phyloP scores from a whole-genome alignment of 2,888 invertebrate species.

The Rhagophthalmus giganteus region DNA sequence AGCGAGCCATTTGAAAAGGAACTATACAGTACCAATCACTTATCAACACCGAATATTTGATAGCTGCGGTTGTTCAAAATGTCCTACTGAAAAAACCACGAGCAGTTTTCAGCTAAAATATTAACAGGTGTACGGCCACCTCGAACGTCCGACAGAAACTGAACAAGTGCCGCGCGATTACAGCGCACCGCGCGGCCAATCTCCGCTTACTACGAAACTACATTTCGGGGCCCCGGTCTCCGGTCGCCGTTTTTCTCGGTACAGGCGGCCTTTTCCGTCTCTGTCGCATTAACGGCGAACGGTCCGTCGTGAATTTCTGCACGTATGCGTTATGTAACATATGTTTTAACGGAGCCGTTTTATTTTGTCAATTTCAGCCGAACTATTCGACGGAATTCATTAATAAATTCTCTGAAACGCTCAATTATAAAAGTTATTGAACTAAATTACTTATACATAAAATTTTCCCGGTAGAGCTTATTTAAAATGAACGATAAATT shows the following conservation, averaged over 20 bases:
- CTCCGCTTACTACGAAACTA: slow-evolving; percentile 18
- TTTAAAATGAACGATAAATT: too few species aligned
- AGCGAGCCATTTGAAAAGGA: slow-evolving; percentile 23
- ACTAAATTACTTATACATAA: too few species aligned
- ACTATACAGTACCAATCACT: slow-evolving; percentile 16
- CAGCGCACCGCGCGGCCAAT: slow-evolving; percentile 21
- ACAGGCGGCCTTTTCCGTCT: slow-evolving; percentile 4
- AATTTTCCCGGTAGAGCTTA: too few species aligned
- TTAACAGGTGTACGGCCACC: slow-evolving; percentile 13
- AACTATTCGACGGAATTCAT: slow-evolving; percentile 15
- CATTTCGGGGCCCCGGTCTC: slow-evolving; percentile 5
- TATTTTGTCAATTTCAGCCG: slow-evolving; percentile 17
- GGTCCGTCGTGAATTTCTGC: slow-evolving; percentile 30
- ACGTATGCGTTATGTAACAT: slow-evolving; percentile 50
- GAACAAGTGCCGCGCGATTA: slow-evolving; percentile 27
- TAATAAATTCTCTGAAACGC: slow-evolving; percentile 16
- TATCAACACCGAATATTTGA: slow-evolving; percentile 16
- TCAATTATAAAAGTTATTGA: slow-evolving; percentile 9
- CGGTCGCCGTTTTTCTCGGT: background rate
- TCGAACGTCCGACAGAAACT: slow-evolving; percentile 21
- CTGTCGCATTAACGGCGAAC: slow-evolving; percentile 16
- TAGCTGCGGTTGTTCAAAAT: too few species aligned
- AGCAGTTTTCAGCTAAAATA: slow-evolving; percentile 9
- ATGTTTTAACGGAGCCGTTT: slow-evolving; percentile 27
- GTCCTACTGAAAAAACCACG: slow-evolving; percentile 16